Percentiles rank a stretch among this genome's conserved stretches.
Conservation (phyloP, 2,797 vertebrate genomes). For the Acridotheres tristis region DNA sequence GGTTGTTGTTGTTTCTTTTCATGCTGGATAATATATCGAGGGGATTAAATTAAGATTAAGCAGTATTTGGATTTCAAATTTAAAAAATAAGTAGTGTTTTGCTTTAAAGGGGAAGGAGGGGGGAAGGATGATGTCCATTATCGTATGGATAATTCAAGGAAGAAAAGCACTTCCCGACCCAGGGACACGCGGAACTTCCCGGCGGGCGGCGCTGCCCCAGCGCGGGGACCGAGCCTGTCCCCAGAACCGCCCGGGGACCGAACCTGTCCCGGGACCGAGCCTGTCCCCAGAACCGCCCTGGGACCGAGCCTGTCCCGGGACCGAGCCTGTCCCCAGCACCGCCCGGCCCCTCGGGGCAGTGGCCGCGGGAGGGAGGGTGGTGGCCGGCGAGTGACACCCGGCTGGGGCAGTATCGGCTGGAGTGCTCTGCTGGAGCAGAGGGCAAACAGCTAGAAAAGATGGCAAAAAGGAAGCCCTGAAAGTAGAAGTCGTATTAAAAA, state of each 20-base stretch:
- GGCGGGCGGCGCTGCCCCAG: not conserved
- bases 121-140: not conserved
- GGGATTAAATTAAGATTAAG: not conserved
- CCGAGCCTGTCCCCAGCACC: not conserved
- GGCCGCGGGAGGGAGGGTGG: not conserved
- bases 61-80: not conserved
- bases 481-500: not conserved
- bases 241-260: no score
- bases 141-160: not conserved
- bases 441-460: not conserved
- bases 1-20: no score
- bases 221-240: not conserved
- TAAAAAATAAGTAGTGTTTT: not conserved
- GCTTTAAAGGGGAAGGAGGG: no score
- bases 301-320: no score
- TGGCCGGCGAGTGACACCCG: no score
- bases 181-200: accelerated
- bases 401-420: not conserved
- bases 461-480: not conserved
- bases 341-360: not conserved
- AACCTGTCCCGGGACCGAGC: not conserved
- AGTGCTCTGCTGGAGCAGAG: not conserved
- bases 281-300: no score
- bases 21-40: not conserved
- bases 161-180: not conserved